A percentile compares a stretch with the other conserved stretches of the same genome.
Conservation (phyloP, 2,888 invertebrate species). For the Heliconius ismenius region DNA sequence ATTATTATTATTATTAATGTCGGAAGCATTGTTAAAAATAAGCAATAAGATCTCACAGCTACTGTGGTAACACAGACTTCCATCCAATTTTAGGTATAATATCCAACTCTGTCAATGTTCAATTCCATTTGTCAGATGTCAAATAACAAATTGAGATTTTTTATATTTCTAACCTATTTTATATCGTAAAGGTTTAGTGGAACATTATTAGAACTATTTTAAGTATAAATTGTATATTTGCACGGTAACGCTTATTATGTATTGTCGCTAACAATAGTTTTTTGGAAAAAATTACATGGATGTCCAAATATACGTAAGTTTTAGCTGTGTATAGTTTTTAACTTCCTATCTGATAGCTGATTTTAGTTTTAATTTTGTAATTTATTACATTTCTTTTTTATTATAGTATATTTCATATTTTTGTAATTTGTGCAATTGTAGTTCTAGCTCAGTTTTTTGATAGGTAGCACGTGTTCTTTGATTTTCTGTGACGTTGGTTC, state of each 20-base stretch:
- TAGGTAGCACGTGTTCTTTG: constrained; percentile 33
- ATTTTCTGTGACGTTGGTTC: constrained; percentile 39
- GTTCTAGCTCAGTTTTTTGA: constrained; percentile 29
- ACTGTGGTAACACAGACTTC: background rate
- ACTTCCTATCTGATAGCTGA: background rate
- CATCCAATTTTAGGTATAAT: background rate
- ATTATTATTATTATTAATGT: too few relatives aligned
- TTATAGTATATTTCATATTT: background rate
- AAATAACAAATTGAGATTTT: constrained; percentile 16
- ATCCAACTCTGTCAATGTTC: background rate
- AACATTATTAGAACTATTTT: background rate
- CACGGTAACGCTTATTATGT: background rate
- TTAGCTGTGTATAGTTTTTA: background rate
- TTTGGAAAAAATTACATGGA: constrained; percentile 6
- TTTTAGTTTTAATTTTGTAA: background rate
- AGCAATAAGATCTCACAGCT: too few relatives aligned
- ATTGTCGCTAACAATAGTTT: background rate
- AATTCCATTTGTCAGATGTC: constrained; percentile 18
- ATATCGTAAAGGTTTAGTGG: background rate
- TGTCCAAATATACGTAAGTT: constrained; percentile 25
- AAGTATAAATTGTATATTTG: background rate
- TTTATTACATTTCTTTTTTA: background rate
- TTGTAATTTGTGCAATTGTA: background rate
- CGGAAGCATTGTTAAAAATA: too few relatives aligned
- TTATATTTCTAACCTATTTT: constrained; percentile 24